These are phyloP conservation scores for Engraulis encrasicolus DNA, from an alignment of 2,113 vertebrate species.

Conservation along the genomic window DNA sequence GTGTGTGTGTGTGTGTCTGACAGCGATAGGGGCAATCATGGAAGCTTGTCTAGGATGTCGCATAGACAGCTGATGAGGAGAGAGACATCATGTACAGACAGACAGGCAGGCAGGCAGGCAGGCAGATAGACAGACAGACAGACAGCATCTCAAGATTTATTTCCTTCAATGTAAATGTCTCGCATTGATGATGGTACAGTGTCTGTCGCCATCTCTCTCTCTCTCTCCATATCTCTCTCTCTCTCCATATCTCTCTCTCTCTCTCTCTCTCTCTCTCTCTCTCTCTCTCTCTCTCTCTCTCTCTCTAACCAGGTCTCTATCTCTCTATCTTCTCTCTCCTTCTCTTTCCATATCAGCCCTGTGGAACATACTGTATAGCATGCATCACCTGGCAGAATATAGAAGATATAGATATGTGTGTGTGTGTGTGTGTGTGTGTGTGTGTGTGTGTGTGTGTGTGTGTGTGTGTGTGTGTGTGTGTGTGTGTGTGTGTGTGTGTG, in stretches of 20 bases:
- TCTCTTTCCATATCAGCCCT: too few relatives aligned
- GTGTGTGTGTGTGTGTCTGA: background rate
- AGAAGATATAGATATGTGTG: too few relatives aligned
- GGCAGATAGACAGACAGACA: too few relatives aligned
- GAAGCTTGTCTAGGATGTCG: background rate
- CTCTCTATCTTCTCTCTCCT: background rate
- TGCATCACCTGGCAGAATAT: too few relatives aligned
- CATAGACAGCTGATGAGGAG: too few relatives aligned
- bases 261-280: background rate
- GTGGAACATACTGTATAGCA: too few relatives aligned
- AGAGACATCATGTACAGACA: background rate
- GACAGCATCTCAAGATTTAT: too few relatives aligned
- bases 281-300: conserved; percentile 15
- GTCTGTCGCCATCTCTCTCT: background rate
- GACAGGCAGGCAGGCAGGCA: too few relatives aligned
- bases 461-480: background rate
- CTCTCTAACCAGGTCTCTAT: too few relatives aligned
- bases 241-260: background rate
- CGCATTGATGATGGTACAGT: too few relatives aligned
- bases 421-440: background rate
- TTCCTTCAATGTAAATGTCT: too few relatives aligned
- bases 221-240: background rate
- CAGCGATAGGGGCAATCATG: background rate
- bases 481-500: conserved; percentile 13
- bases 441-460: background rate